A percentile compares a stretch with the other conserved stretches of the same genome.
These are phyloP conservation scores for Brachionus angularis DNA, from an alignment of 1,140 invertebrate genomes.

Conservation along the genomic window DNA sequence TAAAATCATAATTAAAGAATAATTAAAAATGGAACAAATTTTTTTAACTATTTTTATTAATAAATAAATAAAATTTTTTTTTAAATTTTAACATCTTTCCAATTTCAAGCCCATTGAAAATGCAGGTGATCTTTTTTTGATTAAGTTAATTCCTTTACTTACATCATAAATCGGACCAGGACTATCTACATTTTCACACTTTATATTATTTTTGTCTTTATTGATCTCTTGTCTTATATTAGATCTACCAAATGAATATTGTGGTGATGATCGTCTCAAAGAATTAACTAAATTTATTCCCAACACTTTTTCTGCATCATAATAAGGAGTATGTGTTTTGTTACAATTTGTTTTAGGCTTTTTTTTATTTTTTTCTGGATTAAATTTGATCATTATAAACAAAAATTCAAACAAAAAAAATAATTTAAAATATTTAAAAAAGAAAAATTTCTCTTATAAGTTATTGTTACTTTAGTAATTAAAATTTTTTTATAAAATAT, in stretches of 20 bases:
- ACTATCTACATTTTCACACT: not conserved
- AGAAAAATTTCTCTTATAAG: too few species aligned
- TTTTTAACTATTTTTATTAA: too few species aligned
- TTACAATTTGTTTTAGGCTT: not conserved
- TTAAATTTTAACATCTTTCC: constrained; percentile 2
- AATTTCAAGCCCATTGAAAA: not conserved
- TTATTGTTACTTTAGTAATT: too few species aligned
- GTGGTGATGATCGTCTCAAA: not conserved
- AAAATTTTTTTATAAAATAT: too few species aligned
- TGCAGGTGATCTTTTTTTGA: constrained; percentile 35
- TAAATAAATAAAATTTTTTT: too few species aligned
- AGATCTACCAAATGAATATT: constrained; percentile 30
- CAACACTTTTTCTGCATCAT: constrained; percentile 5
- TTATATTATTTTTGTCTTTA: not conserved
- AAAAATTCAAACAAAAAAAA: too few species aligned
- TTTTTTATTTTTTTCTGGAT: too few species aligned
- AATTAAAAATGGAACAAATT: too few species aligned
- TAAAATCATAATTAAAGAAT: too few species aligned
- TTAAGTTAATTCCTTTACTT: not conserved
- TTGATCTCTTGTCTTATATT: not conserved
- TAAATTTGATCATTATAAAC: too few species aligned
- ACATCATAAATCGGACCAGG: constrained; percentile 26
- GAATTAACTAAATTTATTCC: not conserved
- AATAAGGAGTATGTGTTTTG: constrained; percentile 4
- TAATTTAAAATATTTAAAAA: too few species aligned